These are phyloP conservation scores for Tipula helvola DNA, from an alignment of 2,888 invertebrate genomes.

Conservation along the genomic window DNA sequence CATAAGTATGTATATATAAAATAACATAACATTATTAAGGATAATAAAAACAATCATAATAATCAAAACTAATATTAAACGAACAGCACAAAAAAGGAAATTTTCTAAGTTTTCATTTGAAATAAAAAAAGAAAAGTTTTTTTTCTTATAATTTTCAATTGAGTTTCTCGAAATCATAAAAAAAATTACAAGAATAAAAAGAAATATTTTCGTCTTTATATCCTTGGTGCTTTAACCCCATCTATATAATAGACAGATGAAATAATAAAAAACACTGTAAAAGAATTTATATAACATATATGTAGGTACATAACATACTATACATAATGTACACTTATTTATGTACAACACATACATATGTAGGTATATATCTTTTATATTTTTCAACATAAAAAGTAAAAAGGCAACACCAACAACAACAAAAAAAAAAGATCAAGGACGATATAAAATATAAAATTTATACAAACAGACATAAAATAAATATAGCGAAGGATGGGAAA, in stretches of 20 bases:
- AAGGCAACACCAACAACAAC: not conserved
- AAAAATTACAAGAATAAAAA: not conserved
- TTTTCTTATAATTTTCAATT: not conserved
- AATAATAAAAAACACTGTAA: not conserved
- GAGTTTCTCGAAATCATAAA: not conserved
- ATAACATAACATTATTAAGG: not conserved
- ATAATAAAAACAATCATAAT: not conserved
- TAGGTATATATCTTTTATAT: not conserved
- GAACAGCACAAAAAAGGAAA: not conserved
- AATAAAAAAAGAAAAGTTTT: not conserved
- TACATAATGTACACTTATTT: not conserved
- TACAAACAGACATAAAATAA: not conserved
- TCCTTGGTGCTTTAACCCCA: constrained; percentile 4
- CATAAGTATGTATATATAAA: not conserved
- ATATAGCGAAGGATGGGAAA: not conserved
- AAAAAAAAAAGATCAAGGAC: not conserved
- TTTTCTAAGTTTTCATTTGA: not conserved
- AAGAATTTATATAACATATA: not conserved
- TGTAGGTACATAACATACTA: not conserved
- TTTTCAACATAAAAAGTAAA: not conserved
- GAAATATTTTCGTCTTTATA: not conserved
- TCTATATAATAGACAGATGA: not conserved
- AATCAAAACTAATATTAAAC: not conserved
- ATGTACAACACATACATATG: not conserved
- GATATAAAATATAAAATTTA: not conserved